phyloP scores from a whole-genome alignment of 1,140 invertebrate species.

The Diachasmimorpha longicaudata region DNA sequence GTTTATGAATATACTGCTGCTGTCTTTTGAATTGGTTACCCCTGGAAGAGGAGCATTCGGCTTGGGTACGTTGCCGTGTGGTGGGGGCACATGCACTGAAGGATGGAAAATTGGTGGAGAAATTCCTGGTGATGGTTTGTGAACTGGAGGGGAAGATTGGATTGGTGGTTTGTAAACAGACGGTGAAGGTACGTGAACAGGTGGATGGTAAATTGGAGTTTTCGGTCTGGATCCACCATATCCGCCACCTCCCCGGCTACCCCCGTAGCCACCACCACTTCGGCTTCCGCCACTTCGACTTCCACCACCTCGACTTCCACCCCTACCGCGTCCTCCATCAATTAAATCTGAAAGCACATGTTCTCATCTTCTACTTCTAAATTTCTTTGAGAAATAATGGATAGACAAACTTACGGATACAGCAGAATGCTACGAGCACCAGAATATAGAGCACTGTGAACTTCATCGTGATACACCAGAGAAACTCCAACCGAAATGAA shows the following conservation, averaged over 20 bases:
- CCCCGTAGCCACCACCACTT: no score
- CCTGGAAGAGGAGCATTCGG: not conserved
- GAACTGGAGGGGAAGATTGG: not conserved
- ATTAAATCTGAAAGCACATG: no score
- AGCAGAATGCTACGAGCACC: no score
- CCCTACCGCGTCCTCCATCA: no score
- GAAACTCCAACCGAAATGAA: no score
- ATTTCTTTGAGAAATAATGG: no score
- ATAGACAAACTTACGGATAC: no score
- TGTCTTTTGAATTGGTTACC: conserved; percentile 6
- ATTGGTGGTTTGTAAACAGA: not conserved
- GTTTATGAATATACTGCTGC: conserved; percentile 30
- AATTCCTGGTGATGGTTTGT: not conserved
- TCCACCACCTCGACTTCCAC: no score
- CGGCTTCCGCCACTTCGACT: no score
- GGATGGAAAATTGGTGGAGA: not conserved
- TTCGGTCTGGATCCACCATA: not conserved
- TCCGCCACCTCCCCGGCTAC: not conserved
- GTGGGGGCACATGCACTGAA: not conserved
- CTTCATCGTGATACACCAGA: no score
- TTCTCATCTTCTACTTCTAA: no score
- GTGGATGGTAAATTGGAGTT: not conserved
- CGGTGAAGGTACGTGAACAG: not conserved
- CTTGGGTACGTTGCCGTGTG: not conserved
- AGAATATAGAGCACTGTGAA: no score